These are phyloP conservation scores for Rallus crepitans DNA, from an alignment of 2,797 vertebrate species.

Conservation along the genomic window DNA sequence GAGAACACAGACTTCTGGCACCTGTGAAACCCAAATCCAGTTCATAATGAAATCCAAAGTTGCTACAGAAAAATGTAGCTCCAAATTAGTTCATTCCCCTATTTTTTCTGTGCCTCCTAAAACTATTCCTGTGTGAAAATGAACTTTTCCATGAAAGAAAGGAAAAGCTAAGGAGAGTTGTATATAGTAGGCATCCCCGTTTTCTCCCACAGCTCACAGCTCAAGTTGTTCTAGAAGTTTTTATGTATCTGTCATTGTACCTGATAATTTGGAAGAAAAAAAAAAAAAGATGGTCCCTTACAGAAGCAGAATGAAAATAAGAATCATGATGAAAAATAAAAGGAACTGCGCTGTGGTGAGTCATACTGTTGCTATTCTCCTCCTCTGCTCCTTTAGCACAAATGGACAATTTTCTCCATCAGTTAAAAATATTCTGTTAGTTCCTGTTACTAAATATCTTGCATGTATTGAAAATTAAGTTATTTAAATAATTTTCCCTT, in stretches of 20 bases:
- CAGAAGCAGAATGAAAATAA: slow-evolving; percentile 30
- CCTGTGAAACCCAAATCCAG: not conserved
- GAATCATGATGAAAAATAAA: not conserved
- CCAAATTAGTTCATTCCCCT: not conserved
- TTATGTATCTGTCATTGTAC: not conserved
- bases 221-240: not conserved
- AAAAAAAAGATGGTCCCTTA: not conserved
- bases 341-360: not conserved
- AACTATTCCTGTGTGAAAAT: not conserved
- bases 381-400: not conserved
- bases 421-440: not conserved
- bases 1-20: not conserved
- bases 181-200: not conserved
- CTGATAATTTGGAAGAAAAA: not conserved
- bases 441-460: not conserved
- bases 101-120: not conserved
- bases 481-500: not conserved
- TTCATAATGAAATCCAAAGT: not conserved
- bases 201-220: not conserved
- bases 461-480: not conserved
- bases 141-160: not conserved
- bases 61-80: not conserved
- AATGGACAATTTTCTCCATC: not conserved
- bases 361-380: not conserved
- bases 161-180: not conserved